phyloP scores from a whole-genome alignment of 2,888 invertebrate species.

The Nyleta sp. region DNA sequence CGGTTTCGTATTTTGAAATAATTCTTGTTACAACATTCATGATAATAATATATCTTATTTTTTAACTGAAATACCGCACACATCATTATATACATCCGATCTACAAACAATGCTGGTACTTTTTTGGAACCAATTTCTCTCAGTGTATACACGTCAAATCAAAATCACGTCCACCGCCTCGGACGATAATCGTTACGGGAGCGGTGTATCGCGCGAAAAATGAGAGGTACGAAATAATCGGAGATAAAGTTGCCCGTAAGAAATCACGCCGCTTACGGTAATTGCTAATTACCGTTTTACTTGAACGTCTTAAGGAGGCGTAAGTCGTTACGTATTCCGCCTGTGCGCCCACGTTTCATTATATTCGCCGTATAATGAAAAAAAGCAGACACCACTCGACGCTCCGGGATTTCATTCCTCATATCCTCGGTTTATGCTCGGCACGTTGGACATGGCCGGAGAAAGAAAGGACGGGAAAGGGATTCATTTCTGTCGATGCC shows the following conservation, averaged over 20 bases:
- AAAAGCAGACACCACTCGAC: conserved; percentile 28
- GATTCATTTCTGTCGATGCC: conserved; percentile 19
- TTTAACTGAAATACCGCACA: no score
- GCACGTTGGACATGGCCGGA: conserved; percentile 18
- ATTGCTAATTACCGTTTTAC: conserved; percentile 51
- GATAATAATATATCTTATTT: no score
- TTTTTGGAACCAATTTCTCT: no score
- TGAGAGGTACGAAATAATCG: conserved; percentile 10
- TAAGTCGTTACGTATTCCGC: conserved; percentile 43
- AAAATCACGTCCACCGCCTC: conserved; percentile 18
- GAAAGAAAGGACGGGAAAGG: background rate
- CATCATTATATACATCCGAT: no score
- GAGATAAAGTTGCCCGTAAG: conserved; percentile 16
- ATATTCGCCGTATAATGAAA: conserved; percentile 44
- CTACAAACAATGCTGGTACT: no score
- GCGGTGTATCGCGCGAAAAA: conserved; percentile 3
- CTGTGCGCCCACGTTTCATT: conserved; percentile 37
- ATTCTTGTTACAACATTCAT: no score
- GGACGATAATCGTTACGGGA: conserved; percentile 21
- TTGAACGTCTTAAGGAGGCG: conserved; percentile 37
- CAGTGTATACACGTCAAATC: no score
- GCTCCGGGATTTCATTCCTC: conserved; percentile 30
- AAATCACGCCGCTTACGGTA: conserved; percentile 36
- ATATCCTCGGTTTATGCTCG: conserved; percentile 40
- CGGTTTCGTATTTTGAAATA: no score